phyloP scores from a whole-genome alignment of 1,140 invertebrate genomes.

The Helicoverpa armigera region DNA sequence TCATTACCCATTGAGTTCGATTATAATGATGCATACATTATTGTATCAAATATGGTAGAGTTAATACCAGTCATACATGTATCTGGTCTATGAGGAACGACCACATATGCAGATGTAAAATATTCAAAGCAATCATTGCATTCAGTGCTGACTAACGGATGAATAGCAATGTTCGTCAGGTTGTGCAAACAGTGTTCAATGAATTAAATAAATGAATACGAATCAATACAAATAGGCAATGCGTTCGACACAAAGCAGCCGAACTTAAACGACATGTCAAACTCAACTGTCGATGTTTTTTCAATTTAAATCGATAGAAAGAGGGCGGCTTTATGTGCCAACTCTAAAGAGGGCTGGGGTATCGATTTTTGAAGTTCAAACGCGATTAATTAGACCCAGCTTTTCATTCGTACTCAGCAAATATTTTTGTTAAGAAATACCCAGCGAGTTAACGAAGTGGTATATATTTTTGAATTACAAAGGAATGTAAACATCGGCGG shows the following conservation, averaged over 20 bases:
- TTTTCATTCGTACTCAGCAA: conserved; percentile 49
- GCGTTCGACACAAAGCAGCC: conserved; percentile 60
- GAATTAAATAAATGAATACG: conserved; percentile 64
- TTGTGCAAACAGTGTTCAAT: conserved; percentile 50
- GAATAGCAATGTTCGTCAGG: conserved; percentile 30
- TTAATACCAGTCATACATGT: conserved; percentile 32
- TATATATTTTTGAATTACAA: conserved; percentile 60
- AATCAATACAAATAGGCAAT: conserved; percentile 66
- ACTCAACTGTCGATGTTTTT: conserved; percentile 79
- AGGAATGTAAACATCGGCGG: conserved; percentile 70
- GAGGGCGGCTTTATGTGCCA: conserved; percentile 50
- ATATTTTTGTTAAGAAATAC: conserved; percentile 44
- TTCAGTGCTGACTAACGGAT: conserved; percentile 25
- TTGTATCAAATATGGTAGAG: conserved; percentile 27
- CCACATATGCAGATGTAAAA: conserved; percentile 5
- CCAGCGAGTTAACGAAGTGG: conserved; percentile 49
- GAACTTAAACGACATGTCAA: conserved; percentile 72
- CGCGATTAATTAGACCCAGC: conserved; percentile 65
- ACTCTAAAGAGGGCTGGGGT: conserved; percentile 44
- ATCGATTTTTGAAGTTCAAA: conserved; percentile 75
- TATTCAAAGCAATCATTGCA: conserved; percentile 34
- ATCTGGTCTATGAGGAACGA: conserved; percentile 34
- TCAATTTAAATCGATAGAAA: conserved; percentile 76
- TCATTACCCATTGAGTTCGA: conserved; percentile 7
- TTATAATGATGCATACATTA: conserved; percentile 33